Percentiles rank a stretch among this genome's conserved stretches.
Conservation (phyloP, 2,888 invertebrate genomes). For the Nomada ferruginata region DNA sequence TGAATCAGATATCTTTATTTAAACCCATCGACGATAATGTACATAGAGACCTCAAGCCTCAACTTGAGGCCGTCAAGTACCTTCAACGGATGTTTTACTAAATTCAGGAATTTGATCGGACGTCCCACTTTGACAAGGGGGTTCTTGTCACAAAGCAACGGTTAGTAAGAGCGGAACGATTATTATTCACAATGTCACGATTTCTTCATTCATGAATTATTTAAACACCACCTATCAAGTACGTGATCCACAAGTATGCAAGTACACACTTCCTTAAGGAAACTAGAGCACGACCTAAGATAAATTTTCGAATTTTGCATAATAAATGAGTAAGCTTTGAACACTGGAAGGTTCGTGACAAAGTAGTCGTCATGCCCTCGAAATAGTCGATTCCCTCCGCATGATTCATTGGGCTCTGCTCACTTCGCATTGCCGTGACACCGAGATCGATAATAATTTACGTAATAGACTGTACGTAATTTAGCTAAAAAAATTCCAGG, state of each 20-base stretch:
- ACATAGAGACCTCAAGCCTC: not conserved
- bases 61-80: not conserved
- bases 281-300: conserved; percentile 6
- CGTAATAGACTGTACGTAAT: conserved; percentile 49
- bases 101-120: not conserved
- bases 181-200: conserved; percentile 1
- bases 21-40: conserved; percentile 11
- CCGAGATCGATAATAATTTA: conserved; percentile 60
- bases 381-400: conserved; percentile 52
- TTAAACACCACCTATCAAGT: not conserved
- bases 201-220: conserved; percentile 18
- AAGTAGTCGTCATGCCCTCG: conserved; percentile 50
- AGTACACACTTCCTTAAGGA: not conserved
- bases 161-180: not conserved
- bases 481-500: conserved; percentile 38
- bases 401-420: conserved; percentile 63
- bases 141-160: not conserved
- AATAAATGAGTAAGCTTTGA: conserved; percentile 10
- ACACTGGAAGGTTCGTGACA: conserved; percentile 3
- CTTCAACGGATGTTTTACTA: not conserved
- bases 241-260: not conserved
- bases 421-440: conserved; percentile 46
- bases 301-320: conserved; percentile 21
- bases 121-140: not conserved
- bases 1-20: conserved; percentile 7